These are phyloP conservation scores for Dipus sagitta DNA, from an alignment of 2,797 vertebrate genomes.

Conservation along the genomic window DNA sequence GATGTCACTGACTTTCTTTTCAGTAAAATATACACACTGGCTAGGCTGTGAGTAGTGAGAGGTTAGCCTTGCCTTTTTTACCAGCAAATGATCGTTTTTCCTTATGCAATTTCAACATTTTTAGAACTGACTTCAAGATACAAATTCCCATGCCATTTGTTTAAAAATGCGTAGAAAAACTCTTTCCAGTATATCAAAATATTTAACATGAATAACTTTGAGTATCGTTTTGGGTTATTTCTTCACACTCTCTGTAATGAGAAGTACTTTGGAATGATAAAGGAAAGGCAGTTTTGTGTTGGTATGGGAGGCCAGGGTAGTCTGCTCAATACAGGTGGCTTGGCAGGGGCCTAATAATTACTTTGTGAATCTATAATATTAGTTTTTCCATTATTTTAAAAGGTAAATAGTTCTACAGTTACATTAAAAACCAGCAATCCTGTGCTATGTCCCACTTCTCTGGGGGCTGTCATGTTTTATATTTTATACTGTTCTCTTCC, in stretches of 20 bases:
- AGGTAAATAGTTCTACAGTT: neutral
- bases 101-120: slow-evolving; percentile 44
- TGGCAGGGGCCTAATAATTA: neutral
- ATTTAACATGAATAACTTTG: slow-evolving; percentile 9
- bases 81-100: slow-evolving; percentile 10
- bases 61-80: neutral
- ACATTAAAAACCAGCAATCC: neutral
- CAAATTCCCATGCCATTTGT: slow-evolving; percentile 10
- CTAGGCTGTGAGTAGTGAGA: neutral
- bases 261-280: slow-evolving; percentile 40
- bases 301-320: neutral
- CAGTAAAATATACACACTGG: neutral
- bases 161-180: slow-evolving; percentile 8
- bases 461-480: neutral
- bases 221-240: slow-evolving; percentile 13
- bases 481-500: neutral
- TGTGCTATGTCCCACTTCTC: neutral
- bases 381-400: slow-evolving; percentile 26
- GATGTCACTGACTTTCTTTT: slow-evolving; percentile 38
- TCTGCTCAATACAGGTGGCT: slow-evolving; percentile 35
- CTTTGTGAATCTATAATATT: slow-evolving; percentile 27
- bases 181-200: slow-evolving; percentile 25
- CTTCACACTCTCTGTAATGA: neutral
- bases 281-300: slow-evolving; percentile 43
- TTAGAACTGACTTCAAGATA: slow-evolving; percentile 47